Conservation (phyloP, 1,140 invertebrate species). For the Propsilocerus akamusi region DNA sequence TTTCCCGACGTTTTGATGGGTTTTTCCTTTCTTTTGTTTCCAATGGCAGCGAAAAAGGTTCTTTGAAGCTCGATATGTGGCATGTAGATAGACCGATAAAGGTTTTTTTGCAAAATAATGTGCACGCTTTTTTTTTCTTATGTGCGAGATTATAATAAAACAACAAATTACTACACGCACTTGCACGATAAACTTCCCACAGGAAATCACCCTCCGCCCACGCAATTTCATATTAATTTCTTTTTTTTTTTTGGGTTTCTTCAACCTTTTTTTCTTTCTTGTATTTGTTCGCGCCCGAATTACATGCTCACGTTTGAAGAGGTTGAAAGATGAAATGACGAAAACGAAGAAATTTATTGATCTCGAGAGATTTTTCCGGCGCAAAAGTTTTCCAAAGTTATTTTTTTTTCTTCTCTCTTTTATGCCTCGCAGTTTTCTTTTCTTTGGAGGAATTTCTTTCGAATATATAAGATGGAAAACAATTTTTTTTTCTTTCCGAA, state of each 20-base stretch:
- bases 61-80: too few species aligned
- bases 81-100: too few species aligned
- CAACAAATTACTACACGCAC: neutral
- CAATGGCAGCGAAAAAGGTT: too few species aligned
- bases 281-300: too few species aligned
- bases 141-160: too few species aligned
- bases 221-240: neutral
- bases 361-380: neutral
- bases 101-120: too few species aligned
- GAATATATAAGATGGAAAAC: neutral
- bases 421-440: neutral
- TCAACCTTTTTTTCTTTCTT: neutral
- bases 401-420: too few species aligned
- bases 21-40: too few species aligned
- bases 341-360: conserved; percentile 4
- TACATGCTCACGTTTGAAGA: neutral
- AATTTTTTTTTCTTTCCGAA: neutral
- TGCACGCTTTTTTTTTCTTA: too few species aligned
- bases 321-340: neutral
- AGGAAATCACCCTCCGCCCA: neutral
- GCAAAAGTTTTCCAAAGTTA: too few species aligned
- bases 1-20: too few species aligned
- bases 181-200: conserved; percentile 3
- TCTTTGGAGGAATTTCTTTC: neutral
- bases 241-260: neutral